Conservation (phyloP, 1,140 invertebrate genomes). For the Drosophila pseudoananassae region DNA sequence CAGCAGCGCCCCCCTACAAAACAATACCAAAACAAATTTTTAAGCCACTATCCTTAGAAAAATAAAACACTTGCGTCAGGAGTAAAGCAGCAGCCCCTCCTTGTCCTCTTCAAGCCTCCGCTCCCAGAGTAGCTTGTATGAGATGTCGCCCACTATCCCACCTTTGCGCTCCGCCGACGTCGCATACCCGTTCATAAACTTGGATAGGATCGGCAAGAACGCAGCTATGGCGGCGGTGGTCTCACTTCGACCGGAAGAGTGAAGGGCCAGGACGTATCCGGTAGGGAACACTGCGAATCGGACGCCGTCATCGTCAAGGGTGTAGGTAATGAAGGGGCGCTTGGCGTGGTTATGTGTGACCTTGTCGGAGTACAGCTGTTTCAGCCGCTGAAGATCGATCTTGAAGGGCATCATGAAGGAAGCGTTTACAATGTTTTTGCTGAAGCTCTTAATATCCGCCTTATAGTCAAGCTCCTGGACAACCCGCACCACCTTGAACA, state of each 20-base stretch:
- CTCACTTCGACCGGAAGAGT: constrained; percentile 47
- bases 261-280: constrained; percentile 52
- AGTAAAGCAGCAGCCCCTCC: constrained; percentile 49
- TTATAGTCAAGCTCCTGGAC: constrained; percentile 55
- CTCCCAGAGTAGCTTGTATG: constrained; percentile 61
- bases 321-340: constrained; percentile 61
- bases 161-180: constrained; percentile 30
- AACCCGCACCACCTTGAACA: constrained; percentile 46
- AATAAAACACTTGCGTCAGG: constrained; percentile 5
- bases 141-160: constrained; percentile 28
- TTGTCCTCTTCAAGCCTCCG: constrained; percentile 53
- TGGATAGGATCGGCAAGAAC: constrained; percentile 53
- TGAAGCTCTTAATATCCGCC: constrained; percentile 35
- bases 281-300: constrained; percentile 59
- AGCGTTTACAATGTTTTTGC: constrained; percentile 54
- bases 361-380: constrained; percentile 16
- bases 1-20: too few relatives aligned
- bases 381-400: constrained; percentile 46
- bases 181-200: constrained; percentile 39
- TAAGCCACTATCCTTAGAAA: background rate
- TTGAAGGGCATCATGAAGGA: constrained; percentile 65
- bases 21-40: background rate
- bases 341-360: constrained; percentile 20
- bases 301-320: constrained; percentile 22
- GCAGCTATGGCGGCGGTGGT: constrained; percentile 44